Conservation (phyloP, 92 coral and sea anemone genomes). For the Diadumene lineata region DNA sequence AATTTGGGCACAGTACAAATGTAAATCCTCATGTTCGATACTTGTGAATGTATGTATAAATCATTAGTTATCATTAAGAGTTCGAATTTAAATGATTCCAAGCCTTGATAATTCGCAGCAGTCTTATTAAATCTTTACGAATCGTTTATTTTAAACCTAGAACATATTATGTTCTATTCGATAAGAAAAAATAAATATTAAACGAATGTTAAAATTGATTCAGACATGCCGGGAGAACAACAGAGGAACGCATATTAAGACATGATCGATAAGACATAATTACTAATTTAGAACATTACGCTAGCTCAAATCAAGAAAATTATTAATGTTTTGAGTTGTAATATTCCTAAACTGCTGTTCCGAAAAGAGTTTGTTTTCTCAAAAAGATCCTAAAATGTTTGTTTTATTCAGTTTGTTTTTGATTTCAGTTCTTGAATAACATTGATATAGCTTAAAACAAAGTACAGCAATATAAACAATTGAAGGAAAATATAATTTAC, state of each 20-base stretch:
- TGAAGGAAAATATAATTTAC: no score
- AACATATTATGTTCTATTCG: not conserved
- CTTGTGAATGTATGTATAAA: not conserved
- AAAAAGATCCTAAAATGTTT: no score
- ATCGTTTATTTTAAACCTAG: not conserved
- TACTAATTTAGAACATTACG: conserved; percentile 10
- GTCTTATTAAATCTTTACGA: not conserved
- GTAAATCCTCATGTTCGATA: not conserved
- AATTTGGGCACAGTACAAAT: not conserved
- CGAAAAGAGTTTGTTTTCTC: not conserved
- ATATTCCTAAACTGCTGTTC: not conserved
- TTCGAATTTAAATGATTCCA: not conserved
- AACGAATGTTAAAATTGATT: not conserved
- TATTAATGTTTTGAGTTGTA: not conserved
- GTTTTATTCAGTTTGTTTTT: not conserved
- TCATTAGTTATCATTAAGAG: not conserved
- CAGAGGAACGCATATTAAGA: not conserved
- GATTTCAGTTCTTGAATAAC: not conserved
- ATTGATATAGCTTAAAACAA: not conserved
- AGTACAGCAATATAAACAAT: no score
- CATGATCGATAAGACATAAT: not conserved
- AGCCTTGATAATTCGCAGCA: not conserved
- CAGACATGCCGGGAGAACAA: not conserved
- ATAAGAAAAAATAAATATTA: not conserved
- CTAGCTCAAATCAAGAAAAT: not conserved